phyloP scores from a whole-genome alignment of 2,113 vertebrate genomes.

The Aix galericulata region DNA sequence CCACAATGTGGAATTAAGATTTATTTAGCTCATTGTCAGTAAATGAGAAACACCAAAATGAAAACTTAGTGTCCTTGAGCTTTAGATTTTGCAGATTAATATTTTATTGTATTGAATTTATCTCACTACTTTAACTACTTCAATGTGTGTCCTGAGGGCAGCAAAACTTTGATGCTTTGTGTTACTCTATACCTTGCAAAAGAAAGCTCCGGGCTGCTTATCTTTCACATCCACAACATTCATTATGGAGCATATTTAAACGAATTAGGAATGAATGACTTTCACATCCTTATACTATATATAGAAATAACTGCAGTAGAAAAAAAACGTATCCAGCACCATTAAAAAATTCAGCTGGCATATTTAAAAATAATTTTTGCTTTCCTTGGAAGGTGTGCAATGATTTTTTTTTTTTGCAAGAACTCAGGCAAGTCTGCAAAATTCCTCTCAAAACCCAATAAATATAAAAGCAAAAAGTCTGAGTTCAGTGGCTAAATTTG shows the following conservation, averaged over 20 bases:
- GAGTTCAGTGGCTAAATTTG: background rate
- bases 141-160: constrained; percentile 59
- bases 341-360: background rate
- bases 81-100: constrained; percentile 48
- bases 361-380: background rate
- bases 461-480: background rate
- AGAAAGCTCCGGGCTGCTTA: constrained; percentile 64
- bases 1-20: background rate
- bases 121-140: constrained; percentile 58
- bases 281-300: constrained; percentile 40
- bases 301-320: background rate
- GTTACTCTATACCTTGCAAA: constrained; percentile 59
- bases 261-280: constrained; percentile 35
- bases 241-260: constrained; percentile 38
- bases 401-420: background rate
- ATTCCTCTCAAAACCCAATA: background rate
- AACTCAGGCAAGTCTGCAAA: constrained; percentile 9
- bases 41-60: constrained; percentile 41
- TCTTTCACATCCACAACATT: constrained; percentile 57
- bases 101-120: constrained; percentile 45
- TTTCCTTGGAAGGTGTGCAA: constrained; percentile 27
- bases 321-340: background rate
- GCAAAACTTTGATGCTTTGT: constrained; percentile 49
- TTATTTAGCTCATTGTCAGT: constrained; percentile 42
- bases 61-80: constrained; percentile 54